Base-by-base conservation (phyloP, 2,113 vertebrate species). In the Neoarius graeffei region DNA sequence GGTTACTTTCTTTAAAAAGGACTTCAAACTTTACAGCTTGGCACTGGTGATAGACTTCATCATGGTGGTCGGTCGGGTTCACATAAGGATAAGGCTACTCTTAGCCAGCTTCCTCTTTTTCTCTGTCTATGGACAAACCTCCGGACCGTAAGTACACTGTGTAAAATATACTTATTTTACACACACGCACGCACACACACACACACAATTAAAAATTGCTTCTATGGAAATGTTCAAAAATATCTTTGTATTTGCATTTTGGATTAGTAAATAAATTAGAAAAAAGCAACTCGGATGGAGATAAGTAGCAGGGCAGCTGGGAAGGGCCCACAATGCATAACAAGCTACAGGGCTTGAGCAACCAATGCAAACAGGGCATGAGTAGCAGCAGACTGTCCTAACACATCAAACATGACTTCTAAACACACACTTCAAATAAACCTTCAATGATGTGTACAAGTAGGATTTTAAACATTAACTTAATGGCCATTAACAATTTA, bases 61-160 rank as follows among this genome's bases (percentile, higher is more conserved):
- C 93, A 94, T 95, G 94, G 92, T 30, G 88, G 89, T 6, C 27
- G 85, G 81, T 9, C 57, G 80, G 80, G 81, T 83, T 59, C 91
- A 91, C 77, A 71, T 57, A 73, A 87, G 89, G 88, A 89, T 83
- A 87, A 89, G 92, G 90, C 89, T 89, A 10, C 86, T 93, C 7
- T 90, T 90, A 85, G 87, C 91, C 87, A 25, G 90, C 42, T 42
- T 93, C 20, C 86, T 88, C 56, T 91, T 88, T 88, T 69, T 91
- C n/a, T 88, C 14, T 91, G 84, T 87, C 10, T 57, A 62, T 73
- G 86, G 84, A 50, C 79, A 80, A 13, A 30, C 25, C 9, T 57
- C 86, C 52, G 79, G 50, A 85, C 93, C 93, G 93, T 94, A 91
- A 94, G 94, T 95, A 86, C 23, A 13, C 35, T 54, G 10, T 80